phyloP scores from a whole-genome alignment of 1,140 invertebrate species.

The Drosophila insularis region DNA sequence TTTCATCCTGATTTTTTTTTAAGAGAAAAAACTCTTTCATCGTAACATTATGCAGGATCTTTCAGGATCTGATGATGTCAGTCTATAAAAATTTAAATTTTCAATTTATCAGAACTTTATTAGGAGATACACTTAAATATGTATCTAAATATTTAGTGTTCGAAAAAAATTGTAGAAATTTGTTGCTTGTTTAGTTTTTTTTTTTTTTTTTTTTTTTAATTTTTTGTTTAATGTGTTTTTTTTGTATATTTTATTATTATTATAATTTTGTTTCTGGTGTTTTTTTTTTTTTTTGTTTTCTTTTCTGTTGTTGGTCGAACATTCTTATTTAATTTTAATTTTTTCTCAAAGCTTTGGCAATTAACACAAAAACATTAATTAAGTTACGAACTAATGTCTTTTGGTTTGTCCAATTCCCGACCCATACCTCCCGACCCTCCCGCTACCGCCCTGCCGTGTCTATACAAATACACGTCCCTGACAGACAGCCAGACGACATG shows the following conservation, averaged over 20 bases:
- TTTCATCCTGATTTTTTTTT: too few relatives aligned
- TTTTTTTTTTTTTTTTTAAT: conserved; percentile 12
- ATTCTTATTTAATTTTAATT: conserved; percentile 22
- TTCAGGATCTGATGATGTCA: too few relatives aligned
- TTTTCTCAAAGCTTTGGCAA: conserved; percentile 50
- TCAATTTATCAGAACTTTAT: too few relatives aligned
- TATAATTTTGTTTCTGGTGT: conserved; percentile 2
- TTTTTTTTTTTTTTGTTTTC: conserved; percentile 31
- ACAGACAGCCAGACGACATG: conserved; percentile 75
- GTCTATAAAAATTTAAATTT: too few relatives aligned
- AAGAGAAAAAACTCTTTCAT: too few relatives aligned
- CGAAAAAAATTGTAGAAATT: too few relatives aligned
- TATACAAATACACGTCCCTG: conserved; percentile 50
- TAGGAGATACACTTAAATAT: too few relatives aligned
- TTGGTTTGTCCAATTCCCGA: conserved; percentile 24
- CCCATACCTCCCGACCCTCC: background rate
- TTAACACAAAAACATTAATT: conserved; percentile 79
- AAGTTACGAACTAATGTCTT: conserved; percentile 77
- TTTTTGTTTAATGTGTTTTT: conserved; percentile 16
- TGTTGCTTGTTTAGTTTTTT: background rate
- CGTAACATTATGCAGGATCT: too few relatives aligned
- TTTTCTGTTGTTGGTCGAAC: too few relatives aligned
- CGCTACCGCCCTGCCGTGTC: conserved; percentile 14
- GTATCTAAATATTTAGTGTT: too few relatives aligned
- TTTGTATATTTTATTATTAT: background rate